phyloP scores from a whole-genome alignment of 1,140 invertebrate species.

The Oedothorax gibbosus region DNA sequence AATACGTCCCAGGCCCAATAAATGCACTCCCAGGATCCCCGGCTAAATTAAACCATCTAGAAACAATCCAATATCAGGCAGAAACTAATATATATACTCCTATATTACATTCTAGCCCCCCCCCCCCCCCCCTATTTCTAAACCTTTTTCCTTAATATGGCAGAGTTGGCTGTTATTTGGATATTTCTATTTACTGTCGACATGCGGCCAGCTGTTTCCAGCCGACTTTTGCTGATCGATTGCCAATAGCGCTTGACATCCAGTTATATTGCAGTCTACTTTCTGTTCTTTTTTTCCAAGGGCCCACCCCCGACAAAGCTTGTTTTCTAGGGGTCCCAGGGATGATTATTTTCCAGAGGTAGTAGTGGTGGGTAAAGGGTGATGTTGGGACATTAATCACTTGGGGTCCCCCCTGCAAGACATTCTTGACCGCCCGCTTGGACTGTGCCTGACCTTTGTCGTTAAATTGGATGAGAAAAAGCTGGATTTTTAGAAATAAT shows the following conservation, averaged over 20 bases:
- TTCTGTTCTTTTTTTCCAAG: slow-evolving; percentile 15
- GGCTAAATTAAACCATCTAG: slow-evolving; percentile 60
- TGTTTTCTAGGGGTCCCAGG: too few relatives aligned
- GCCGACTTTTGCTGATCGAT: slow-evolving; percentile 53
- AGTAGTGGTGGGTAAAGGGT: not conserved
- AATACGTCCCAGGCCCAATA: slow-evolving; percentile 37
- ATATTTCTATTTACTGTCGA: slow-evolving; percentile 60
- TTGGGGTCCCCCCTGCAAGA: not conserved
- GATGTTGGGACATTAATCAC: not conserved
- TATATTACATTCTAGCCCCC: slow-evolving; percentile 54
- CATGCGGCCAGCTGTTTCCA: slow-evolving; percentile 55
- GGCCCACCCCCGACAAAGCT: not conserved
- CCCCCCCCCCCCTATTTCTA: not conserved
- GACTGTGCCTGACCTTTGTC: slow-evolving; percentile 8
- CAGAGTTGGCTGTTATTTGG: slow-evolving; percentile 54
- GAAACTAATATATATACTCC: slow-evolving; percentile 60
- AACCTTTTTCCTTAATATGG: slow-evolving; percentile 57
- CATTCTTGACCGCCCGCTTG: slow-evolving; percentile 4
- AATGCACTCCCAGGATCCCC: slow-evolving; percentile 53
- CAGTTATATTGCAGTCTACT: slow-evolving; percentile 40
- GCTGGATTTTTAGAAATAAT: too few relatives aligned
- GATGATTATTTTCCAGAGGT: too few relatives aligned
- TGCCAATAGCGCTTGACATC: slow-evolving; percentile 56
- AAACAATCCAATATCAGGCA: slow-evolving; percentile 51
- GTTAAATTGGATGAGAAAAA: not conserved